Conservation (phyloP, 2,888 invertebrate species). For the Spodoptera littoralis region DNA sequence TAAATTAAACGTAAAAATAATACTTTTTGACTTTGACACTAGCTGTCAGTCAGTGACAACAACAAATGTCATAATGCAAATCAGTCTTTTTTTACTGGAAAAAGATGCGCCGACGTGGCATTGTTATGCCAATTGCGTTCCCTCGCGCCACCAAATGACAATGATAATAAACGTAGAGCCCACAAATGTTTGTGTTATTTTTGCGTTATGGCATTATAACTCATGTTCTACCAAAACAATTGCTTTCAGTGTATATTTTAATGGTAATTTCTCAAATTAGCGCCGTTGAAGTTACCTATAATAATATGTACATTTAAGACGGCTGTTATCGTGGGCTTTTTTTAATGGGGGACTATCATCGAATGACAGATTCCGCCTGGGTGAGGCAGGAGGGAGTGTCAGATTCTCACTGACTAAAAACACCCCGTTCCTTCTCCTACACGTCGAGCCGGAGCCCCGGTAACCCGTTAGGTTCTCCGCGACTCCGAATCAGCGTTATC, state of each 20-base stretch:
- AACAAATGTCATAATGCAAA: constrained; percentile 75
- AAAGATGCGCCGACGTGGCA: constrained; percentile 66
- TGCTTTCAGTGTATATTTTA: constrained; percentile 21
- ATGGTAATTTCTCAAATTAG: background rate
- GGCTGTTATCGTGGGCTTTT: no score
- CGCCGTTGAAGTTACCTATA: no score
- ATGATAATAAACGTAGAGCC: constrained; percentile 64
- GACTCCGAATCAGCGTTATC: no score
- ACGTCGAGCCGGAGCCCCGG: no score
- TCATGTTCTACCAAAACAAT: constrained; percentile 50
- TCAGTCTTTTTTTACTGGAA: constrained; percentile 63
- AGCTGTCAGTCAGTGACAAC: constrained; percentile 57
- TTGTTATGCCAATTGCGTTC: constrained; percentile 74
- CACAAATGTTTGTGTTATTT: constrained; percentile 62
- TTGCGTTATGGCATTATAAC: constrained; percentile 46
- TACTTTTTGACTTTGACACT: constrained; percentile 58
- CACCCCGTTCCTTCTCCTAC: no score
- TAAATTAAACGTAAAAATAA: constrained; percentile 30
- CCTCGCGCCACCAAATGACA: constrained; percentile 60
- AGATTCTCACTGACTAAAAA: no score
- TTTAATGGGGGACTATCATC: no score
- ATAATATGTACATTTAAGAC: background rate
- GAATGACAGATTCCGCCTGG: no score
- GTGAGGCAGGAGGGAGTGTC: no score
- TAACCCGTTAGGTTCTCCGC: no score